Conservation (phyloP, 64 coral and sea anemone genomes). For the Pachyseris speciosa region DNA sequence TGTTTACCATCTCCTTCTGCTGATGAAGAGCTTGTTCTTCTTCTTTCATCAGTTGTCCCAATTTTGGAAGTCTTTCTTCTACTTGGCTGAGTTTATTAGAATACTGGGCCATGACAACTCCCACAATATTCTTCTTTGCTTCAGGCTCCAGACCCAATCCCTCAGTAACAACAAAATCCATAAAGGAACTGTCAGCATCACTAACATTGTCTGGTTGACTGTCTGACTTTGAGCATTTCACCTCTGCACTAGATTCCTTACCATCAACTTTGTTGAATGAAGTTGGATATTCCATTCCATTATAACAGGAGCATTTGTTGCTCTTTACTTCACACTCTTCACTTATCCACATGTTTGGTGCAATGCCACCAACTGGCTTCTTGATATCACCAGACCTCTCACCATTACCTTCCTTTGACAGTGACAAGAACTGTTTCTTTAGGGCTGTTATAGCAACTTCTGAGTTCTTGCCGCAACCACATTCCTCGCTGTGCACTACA, state of each 20-base stretch:
- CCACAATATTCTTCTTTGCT: constrained; percentile 9
- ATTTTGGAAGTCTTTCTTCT: not conserved
- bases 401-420: not conserved
- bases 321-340: not conserved
- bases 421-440: not conserved
- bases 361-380: too few species aligned
- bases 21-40: not conserved
- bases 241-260: not conserved
- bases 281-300: not conserved
- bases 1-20: not conserved
- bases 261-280: not conserved
- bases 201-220: not conserved
- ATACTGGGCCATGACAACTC: not conserved
- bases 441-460: not conserved
- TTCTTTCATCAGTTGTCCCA: not conserved
- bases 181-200: constrained; percentile 13
- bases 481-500: not conserved
- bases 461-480: not conserved
- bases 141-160: not conserved
- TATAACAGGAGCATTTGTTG: not conserved
- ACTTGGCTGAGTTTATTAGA: not conserved
- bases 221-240: not conserved
- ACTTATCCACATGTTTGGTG: too few species aligned
- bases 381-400: too few species aligned
- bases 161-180: not conserved